Evolutionary conservation across 2,113 vertebrate genomes (phyloP).

Genomic region (Mobula hypostoma): DNA sequence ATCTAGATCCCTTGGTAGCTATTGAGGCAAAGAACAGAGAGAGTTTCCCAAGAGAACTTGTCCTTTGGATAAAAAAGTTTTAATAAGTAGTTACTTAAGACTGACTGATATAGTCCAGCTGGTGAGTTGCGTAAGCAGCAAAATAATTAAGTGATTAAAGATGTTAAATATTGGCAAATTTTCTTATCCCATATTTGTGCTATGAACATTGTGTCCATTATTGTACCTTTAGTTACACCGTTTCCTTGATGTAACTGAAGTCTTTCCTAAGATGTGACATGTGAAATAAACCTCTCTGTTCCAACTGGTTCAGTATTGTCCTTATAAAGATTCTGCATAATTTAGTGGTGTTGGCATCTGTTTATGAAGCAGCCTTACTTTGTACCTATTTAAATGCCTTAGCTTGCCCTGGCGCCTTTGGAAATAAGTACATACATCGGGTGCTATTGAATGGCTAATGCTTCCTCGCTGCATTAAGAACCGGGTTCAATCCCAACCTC

Average conservation of each 20-base stretch:
- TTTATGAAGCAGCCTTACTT: no score
- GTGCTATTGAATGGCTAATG: no score
- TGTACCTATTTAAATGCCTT: no score
- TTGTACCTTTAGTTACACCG: not conserved
- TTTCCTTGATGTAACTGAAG: no score
- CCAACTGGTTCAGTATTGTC: not conserved
- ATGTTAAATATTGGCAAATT: not conserved
- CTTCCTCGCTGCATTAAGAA: no score
- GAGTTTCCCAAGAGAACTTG: not conserved
- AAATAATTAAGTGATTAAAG: not conserved
- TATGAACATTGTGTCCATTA: not conserved
- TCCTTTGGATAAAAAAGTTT: not conserved
- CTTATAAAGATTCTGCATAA: not conserved
- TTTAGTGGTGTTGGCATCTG: not conserved
- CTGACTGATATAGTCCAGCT: not conserved
- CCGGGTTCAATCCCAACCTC: no score
- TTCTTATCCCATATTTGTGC: not conserved
- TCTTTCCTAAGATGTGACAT: no score
- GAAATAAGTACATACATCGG: no score
- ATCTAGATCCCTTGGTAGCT: not conserved
- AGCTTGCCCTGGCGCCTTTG: no score
- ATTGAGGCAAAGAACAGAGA: not conserved
- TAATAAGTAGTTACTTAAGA: not conserved
- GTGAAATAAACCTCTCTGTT: no score
- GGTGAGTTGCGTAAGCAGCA: not conserved